Conservation (phyloP, 2,888 invertebrate species). For the Bellardia pandia region DNA sequence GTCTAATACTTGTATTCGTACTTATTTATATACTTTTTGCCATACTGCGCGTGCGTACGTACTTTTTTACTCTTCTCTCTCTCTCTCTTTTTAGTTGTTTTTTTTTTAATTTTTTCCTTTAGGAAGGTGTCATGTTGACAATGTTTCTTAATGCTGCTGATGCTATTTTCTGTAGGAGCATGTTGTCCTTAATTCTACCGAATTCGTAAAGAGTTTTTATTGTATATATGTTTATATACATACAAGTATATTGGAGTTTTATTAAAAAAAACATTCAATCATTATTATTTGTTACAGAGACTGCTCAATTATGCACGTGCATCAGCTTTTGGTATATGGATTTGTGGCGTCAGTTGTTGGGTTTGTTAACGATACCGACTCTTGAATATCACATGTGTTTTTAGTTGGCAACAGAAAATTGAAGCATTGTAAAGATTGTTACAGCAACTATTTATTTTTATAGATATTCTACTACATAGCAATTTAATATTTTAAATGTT, state of each 20-base stretch:
- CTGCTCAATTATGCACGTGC: constrained; percentile 66
- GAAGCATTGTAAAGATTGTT: not conserved
- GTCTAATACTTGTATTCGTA: constrained; percentile 58
- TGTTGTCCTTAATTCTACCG: constrained; percentile 34
- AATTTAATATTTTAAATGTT: no score
- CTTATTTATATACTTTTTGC: constrained; percentile 43
- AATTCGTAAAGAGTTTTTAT: constrained; percentile 4
- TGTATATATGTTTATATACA: not conserved
- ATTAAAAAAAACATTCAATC: constrained; percentile 55
- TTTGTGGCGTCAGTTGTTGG: constrained; percentile 60
- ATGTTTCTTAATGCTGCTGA: constrained; percentile 64
- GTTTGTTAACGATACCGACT: constrained; percentile 9
- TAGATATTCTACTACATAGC: no score
- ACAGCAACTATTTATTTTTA: no score
- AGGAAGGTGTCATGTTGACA: constrained; percentile 71
- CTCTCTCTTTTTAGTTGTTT: not conserved
- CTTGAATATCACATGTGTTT: constrained; percentile 32
- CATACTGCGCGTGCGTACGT: constrained; percentile 68
- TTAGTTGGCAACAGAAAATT: not conserved
- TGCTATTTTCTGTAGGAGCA: constrained; percentile 25
- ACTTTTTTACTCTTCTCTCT: constrained; percentile 5
- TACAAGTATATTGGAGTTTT: not conserved
- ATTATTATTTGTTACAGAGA: constrained; percentile 48
- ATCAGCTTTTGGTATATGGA: constrained; percentile 21
- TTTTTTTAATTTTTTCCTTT: constrained; percentile 13